These are phyloP conservation scores for Clarias gariepinus DNA, from an alignment of 2,113 vertebrate species.

Conservation along the genomic window DNA sequence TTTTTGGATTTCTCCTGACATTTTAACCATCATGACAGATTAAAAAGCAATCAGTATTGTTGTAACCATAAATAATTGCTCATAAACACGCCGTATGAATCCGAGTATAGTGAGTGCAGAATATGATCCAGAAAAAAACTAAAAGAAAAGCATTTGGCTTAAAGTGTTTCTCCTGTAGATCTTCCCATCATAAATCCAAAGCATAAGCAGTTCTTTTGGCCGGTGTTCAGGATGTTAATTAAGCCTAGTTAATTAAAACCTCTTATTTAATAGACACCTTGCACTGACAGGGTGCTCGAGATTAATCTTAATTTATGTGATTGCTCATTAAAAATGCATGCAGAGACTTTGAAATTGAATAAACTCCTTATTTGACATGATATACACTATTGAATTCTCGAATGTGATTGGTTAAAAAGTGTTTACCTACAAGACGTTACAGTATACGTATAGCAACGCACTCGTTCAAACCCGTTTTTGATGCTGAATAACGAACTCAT, in stretches of 20 bases:
- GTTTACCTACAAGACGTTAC: neutral
- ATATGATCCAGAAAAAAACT: neutral
- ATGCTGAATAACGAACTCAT: neutral
- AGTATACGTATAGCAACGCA: neutral
- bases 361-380: neutral
- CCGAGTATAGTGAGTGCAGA: neutral
- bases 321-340: neutral
- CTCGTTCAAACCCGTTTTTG: neutral
- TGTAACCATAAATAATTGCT: neutral
- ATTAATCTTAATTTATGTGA: slow-evolving; percentile 8
- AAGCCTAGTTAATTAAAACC: slow-evolving; percentile 12
- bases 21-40: neutral
- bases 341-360: neutral
- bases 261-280: neutral
- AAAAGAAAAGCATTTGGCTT: neutral
- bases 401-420: neutral
- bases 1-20: neutral
- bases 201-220: neutral
- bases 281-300: neutral
- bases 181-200: neutral
- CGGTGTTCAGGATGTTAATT: neutral
- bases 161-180: neutral
- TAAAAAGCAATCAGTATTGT: neutral
- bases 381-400: neutral
- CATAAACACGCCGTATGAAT: neutral